A percentile compares a stretch with the other conserved stretches of the same genome.
phyloP scores from a whole-genome alignment of 1,140 invertebrate species.

The Octopus sinensis region DNA sequence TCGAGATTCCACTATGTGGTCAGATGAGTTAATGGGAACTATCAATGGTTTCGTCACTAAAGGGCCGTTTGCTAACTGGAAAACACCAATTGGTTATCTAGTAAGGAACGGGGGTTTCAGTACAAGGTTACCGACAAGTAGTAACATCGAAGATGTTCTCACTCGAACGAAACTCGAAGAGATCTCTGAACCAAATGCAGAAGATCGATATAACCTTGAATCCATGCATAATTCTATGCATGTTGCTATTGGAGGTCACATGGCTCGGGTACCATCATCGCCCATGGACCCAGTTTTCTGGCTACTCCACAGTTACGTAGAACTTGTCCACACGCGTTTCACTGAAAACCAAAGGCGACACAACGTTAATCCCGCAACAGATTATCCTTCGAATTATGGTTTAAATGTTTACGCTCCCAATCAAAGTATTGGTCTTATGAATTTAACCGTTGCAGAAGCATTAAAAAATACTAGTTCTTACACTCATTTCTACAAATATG shows the following conservation, averaged over 20 bases:
- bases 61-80: constrained; percentile 43
- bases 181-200: not conserved
- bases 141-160: not conserved
- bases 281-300: not conserved
- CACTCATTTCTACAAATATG: constrained; percentile 28
- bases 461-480: constrained; percentile 37
- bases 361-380: not conserved
- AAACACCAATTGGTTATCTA: constrained; percentile 7
- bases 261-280: not conserved
- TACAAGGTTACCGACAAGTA: not conserved
- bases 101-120: constrained; percentile 16
- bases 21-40: constrained; percentile 48
- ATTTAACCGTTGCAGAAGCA: constrained; percentile 32
- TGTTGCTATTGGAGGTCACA: not conserved
- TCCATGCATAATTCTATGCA: not conserved
- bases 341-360: not conserved
- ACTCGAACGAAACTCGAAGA: not conserved
- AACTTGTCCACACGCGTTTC: not conserved
- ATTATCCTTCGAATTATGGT: not conserved
- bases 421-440: constrained; percentile 10
- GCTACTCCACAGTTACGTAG: not conserved
- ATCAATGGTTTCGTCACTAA: constrained; percentile 47
- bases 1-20: constrained; percentile 50
- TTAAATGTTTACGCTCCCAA: not conserved
- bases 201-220: not conserved